Base-by-base conservation (phyloP, 2,888 invertebrate species). In the Megaustenia siamemsis region DNA sequence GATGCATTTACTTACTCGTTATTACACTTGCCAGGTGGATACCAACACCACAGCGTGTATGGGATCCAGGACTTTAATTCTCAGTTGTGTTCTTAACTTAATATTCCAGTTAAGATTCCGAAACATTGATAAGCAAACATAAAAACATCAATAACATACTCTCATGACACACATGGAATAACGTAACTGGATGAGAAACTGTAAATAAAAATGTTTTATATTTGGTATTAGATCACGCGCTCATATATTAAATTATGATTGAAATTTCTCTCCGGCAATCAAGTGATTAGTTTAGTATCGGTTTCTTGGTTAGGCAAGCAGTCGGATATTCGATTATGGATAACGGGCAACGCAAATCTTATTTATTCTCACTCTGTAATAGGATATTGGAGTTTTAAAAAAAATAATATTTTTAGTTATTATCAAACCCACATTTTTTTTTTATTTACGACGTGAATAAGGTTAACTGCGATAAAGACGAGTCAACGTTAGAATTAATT, bases 221-320 rank as follows among this genome's bases (percentile, higher is more conserved):
- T n/a, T n/a, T 56, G 53, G 28, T 78, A 43, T 32, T 80, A 69
- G 49, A 68, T 68, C 49, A 12, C n/a, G 49, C 66, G 49, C 66
- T 32, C 53, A 75, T 32, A 40, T 82, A 82, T 75, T 75, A 82
- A 82, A 82, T 82, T 82, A 82, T 82, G 82, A 82, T 63, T 45
- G 15, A n/a, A 75, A 82, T 60, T 43, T 63, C 60, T 82, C 73
- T 63, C 63, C 40, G 38, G 75, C 56, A 60, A 28, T 40, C 45
- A 63, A 40, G 49, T 60, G n/a, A 82, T 82, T 73, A 63, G 75
- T 82, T 82, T 82, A 82, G 82, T 73, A 60, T 82, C 75, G 60
- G 56, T 82, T 82, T 82, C 63, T 75, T 32, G 18, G 45, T 71
- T 81, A 71, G 10, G n/a, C n/a, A 2, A 35, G 32, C 32, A 21